phyloP scores from a whole-genome alignment of 2,888 invertebrate genomes.

The Apotomis turbidana region DNA sequence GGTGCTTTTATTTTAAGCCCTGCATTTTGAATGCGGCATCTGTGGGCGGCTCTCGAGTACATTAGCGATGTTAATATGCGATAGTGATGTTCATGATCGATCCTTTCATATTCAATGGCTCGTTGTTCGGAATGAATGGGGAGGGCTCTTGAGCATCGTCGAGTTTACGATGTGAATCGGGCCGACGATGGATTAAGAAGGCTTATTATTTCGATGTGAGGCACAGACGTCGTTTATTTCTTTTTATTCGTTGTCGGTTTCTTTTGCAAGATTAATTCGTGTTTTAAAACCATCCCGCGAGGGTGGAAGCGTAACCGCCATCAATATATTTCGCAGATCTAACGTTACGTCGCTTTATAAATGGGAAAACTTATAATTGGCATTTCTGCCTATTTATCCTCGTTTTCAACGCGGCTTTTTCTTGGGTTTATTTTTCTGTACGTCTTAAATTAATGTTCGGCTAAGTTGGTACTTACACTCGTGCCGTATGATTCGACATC shows the following conservation, averaged over 20 bases:
- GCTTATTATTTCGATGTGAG: constrained; percentile 41
- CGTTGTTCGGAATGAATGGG: constrained; percentile 50
- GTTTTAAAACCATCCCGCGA: constrained; percentile 23
- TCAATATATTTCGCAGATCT: constrained; percentile 37
- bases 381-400: constrained; percentile 17
- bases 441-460: too few species aligned
- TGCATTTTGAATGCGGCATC: constrained; percentile 63
- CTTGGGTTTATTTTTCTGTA: not conserved
- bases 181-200: constrained; percentile 44
- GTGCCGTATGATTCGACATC: not conserved
- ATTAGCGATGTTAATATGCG: constrained; percentile 76
- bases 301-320: constrained; percentile 29
- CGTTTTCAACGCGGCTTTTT: constrained; percentile 30
- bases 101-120: constrained; percentile 61
- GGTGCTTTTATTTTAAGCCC: constrained; percentile 59
- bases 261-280: constrained; percentile 35
- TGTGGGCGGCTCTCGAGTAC: constrained; percentile 64
- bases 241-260: constrained; percentile 15
- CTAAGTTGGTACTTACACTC: too few species aligned
- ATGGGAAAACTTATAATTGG: constrained; percentile 41
- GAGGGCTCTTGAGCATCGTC: constrained; percentile 44
- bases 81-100: constrained; percentile 72
- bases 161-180: constrained; percentile 49
- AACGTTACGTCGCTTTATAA: constrained; percentile 37
- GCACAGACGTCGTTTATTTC: constrained; percentile 23